Conservation (phyloP, 2,113 vertebrate species). For the Rhinichthys klamathensis region DNA sequence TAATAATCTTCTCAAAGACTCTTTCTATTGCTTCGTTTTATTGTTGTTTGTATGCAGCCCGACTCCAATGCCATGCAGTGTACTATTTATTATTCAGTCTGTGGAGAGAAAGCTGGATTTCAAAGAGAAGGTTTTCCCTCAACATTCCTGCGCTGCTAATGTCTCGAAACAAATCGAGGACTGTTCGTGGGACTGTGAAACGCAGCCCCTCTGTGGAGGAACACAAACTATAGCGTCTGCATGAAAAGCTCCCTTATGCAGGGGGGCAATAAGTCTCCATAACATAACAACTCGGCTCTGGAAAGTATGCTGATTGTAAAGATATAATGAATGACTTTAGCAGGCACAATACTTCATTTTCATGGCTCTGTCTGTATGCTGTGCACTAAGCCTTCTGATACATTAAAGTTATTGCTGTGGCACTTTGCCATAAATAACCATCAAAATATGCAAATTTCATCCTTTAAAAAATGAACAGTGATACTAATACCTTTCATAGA, state of each 20-base stretch:
- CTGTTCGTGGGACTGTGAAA: constrained; percentile 78
- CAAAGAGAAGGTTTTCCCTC: constrained; percentile 68
- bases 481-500: not conserved
- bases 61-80: constrained; percentile 2
- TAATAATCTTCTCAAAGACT: not conserved
- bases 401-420: constrained; percentile 49
- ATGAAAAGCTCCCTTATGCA: constrained; percentile 78
- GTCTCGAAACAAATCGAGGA: constrained; percentile 73
- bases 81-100: constrained; percentile 51
- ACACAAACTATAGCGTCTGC: constrained; percentile 80
- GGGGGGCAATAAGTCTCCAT: constrained; percentile 73
- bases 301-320: constrained; percentile 72
- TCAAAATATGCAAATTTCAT: constrained; percentile 17
- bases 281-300: constrained; percentile 72
- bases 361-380: constrained; percentile 49
- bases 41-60: constrained; percentile 28
- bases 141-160: constrained; percentile 69
- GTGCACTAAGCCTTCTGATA: constrained; percentile 49
- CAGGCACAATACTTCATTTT: constrained; percentile 68
- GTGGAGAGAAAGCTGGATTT: constrained; percentile 61
- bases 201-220: constrained; percentile 75
- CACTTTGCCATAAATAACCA: constrained; percentile 57
- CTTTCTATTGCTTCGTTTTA: not conserved
- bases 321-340: constrained; percentile 67
- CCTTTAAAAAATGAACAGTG: constrained; percentile 14